These are phyloP conservation scores for Hydrolagus colliei DNA, from an alignment of 2,797 vertebrate genomes.

Conservation along the genomic window DNA sequence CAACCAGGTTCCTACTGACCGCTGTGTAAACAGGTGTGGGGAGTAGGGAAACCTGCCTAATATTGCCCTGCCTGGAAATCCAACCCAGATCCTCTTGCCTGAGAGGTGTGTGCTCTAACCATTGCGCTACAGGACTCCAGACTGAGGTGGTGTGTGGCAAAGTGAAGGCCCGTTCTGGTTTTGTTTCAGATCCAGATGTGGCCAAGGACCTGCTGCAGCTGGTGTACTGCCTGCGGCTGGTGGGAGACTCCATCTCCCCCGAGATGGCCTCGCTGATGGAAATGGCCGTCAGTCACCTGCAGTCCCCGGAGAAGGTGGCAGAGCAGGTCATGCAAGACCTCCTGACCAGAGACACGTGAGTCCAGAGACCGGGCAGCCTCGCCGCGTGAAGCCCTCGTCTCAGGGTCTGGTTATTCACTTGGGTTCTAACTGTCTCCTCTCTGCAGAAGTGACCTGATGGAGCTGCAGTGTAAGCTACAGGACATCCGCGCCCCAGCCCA, in stretches of 20 bases:
- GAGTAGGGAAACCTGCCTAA: too few species aligned
- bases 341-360: slow-evolving; percentile 78
- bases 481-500: slow-evolving; percentile 73
- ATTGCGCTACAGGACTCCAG: too few species aligned
- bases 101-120: too few species aligned
- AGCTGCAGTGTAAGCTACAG: slow-evolving; percentile 83
- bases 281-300: slow-evolving; percentile 73
- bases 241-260: slow-evolving; percentile 70
- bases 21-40: too few species aligned
- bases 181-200: slow-evolving; percentile 66
- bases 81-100: too few species aligned
- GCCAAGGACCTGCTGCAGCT: slow-evolving; percentile 77
- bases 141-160: too few species aligned
- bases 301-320: slow-evolving; percentile 79
- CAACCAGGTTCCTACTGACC: too few species aligned
- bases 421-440: background rate
- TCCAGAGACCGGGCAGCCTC: background rate
- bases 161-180: slow-evolving; percentile 35
- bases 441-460: slow-evolving; percentile 65
- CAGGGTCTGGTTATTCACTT: background rate
- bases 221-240: slow-evolving; percentile 78
- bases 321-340: slow-evolving; percentile 79
- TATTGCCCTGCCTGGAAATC: too few species aligned
- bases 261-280: slow-evolving; percentile 85
- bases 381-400: background rate